Base-by-base conservation (phyloP, 2,888 invertebrate species). In the Phaedon cochleariae region DNA sequence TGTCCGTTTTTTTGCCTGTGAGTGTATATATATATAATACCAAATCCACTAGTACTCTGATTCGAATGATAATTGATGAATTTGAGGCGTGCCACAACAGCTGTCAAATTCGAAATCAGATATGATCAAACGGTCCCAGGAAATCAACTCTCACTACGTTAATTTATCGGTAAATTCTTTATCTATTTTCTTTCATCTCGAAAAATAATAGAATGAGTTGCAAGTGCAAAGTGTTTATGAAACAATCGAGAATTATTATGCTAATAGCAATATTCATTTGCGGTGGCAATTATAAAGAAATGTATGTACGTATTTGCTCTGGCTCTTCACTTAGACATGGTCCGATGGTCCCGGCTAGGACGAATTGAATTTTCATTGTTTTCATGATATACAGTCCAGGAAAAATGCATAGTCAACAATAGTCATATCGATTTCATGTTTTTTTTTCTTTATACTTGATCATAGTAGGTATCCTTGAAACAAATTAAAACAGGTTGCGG, bases 171-270 rank as follows among this genome's bases (percentile, higher is more conserved):
- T 41, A 15, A 41, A 41, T 15, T 41, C 41, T 3, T n/a, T 41
- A 41, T 41, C 41, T 41, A 41, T n/a, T 41, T 41, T 41, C 41
- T 41, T 41, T n/a, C 15, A 41, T 41, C 41, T 41, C 15, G 7
- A 41, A 41, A 41, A 41, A 41, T 41, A 6, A 15, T 41, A 15
- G 15, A 41, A 2, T 12, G 41, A 41, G 41, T 41, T 41, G 41
- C 41, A 41, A 54, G 54, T 41, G n/a, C 9, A 6, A 22, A 57
- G 45, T 57, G 29, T 57, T 22, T 57, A 26, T 29, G 29, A 46
- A 45, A 57, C 45, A 57, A 57, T 57, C 29, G 29, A 45, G 26
- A 57, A 57, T 57, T 45, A 45, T 45, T 57, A 57, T 57, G 57
- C 17, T 57, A 57, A 45, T 57, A 17, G 45, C n/a, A 15, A 17